These are phyloP conservation scores for Centruroides vittatus DNA, from an alignment of 1,140 invertebrate genomes.

Conservation along the genomic window DNA sequence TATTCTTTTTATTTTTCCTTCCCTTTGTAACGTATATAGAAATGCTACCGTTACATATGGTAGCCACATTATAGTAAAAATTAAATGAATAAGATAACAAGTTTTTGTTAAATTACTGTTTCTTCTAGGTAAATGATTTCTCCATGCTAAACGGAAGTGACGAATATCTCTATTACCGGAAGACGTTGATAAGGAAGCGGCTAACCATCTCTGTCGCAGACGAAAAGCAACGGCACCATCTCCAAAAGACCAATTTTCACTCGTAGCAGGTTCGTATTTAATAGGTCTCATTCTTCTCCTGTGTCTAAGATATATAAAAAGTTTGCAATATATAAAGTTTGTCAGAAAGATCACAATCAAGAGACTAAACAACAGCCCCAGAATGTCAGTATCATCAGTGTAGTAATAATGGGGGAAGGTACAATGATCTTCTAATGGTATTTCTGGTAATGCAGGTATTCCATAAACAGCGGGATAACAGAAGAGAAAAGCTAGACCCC, in stretches of 20 bases:
- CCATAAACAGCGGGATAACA: conserved; percentile 2
- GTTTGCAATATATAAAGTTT: conserved; percentile 2
- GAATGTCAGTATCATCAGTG: background rate
- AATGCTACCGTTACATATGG: conserved; percentile 3
- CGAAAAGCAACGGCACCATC: background rate
- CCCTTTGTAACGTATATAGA: background rate
- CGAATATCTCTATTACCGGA: conserved; percentile 4
- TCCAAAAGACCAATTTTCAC: conserved; percentile 12
- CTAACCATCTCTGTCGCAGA: conserved; percentile 8
- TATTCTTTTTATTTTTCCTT: background rate
- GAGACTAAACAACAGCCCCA: background rate
- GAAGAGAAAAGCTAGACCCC: conserved; percentile 1
- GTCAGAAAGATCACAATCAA: conserved; percentile 1
- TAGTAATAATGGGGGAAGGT: conserved; percentile 6
- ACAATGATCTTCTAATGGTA: conserved; percentile 1
- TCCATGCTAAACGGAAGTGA: background rate
- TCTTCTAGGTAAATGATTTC: conserved; percentile 8
- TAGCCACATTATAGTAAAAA: conserved; percentile 7
- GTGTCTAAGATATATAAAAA: conserved; percentile 8
- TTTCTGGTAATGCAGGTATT: background rate
- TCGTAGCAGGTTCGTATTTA: conserved; percentile 11
- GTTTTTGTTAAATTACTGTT: conserved; percentile 10
- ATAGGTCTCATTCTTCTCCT: conserved; percentile 12
- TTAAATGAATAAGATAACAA: conserved; percentile 5
- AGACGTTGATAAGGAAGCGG: conserved; percentile 3